Evolutionary conservation across 2,797 vertebrate species (phyloP).

Genomic region (Parauchenoglanis punctatus): DNA sequence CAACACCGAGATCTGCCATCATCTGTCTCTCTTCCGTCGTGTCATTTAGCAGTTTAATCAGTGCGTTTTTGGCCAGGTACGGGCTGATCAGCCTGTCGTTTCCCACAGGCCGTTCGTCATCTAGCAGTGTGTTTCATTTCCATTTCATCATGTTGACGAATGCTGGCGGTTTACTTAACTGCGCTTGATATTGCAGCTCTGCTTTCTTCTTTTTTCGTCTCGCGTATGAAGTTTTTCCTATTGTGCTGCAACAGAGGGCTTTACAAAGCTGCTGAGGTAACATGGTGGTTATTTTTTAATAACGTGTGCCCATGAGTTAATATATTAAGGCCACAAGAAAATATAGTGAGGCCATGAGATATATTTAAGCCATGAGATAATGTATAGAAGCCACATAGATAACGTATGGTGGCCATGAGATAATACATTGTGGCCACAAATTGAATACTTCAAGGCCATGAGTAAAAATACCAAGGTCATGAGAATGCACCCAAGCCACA

Average conservation of each 20-base stretch:
- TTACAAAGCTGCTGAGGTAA: neutral
- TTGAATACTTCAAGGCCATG: too few relatives aligned
- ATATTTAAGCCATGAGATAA: neutral
- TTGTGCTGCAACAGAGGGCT: neutral
- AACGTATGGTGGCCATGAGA: neutral
- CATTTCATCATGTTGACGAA: neutral
- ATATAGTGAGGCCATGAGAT: neutral
- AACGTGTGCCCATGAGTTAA: neutral
- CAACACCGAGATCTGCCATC: constrained; percentile 22
- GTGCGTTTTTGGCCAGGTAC: constrained; percentile 19
- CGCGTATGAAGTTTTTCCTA: neutral
- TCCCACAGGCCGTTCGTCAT: neutral
- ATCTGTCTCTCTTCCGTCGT: constrained; percentile 23
- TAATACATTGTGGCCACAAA: neutral
- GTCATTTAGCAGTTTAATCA: constrained; percentile 42
- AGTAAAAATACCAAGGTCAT: neutral
- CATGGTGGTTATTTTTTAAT: neutral
- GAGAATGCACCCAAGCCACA: neutral
- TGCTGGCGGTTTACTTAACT: neutral
- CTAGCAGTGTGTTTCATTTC: neutral
- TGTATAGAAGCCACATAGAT: too few relatives aligned
- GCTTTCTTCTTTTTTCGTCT: neutral
- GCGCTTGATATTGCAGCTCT: neutral
- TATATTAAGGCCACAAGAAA: neutral
- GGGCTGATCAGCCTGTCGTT: neutral